phyloP scores from a whole-genome alignment of 23 tunicate species.

The Trididemnum miniatum region DNA sequence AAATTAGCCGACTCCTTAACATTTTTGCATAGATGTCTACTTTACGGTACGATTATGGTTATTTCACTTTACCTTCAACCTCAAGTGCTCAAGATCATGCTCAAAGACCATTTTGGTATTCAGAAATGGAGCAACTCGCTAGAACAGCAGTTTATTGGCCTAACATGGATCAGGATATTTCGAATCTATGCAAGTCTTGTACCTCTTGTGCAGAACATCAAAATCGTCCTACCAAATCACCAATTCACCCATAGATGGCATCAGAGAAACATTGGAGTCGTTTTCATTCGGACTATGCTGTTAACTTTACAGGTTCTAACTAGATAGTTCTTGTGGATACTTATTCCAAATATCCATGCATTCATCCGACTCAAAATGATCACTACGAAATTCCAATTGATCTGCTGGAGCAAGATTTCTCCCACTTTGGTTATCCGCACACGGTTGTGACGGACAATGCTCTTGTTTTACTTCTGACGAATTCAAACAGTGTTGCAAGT shows the following conservation, averaged over 20 bases:
- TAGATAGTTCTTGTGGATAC: conserved; percentile 9
- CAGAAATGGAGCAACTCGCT: conserved; percentile 1
- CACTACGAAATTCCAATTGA: background rate
- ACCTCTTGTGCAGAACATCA: background rate
- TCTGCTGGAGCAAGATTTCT: background rate
- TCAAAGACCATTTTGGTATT: conserved; percentile 14
- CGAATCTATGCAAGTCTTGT: background rate
- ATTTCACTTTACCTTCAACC: background rate
- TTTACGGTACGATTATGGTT: background rate
- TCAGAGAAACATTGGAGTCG: conserved; percentile 13
- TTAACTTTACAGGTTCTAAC: background rate
- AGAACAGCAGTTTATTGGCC: conserved; percentile 1
- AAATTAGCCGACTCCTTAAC: background rate
- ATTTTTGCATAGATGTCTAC: background rate
- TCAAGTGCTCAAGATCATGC: background rate
- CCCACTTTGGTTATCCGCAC: background rate
- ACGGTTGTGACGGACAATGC: conserved; percentile 2
- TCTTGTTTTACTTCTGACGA: background rate
- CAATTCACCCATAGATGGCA: conserved; percentile 9
- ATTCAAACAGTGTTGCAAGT: conserved; percentile 2
- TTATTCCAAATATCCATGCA: conserved; percentile 16
- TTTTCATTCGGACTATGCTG: conserved; percentile 13
- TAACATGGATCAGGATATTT: conserved; percentile 2
- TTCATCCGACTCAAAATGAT: background rate
- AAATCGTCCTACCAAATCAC: background rate